Base-by-base conservation (phyloP, 2,888 invertebrate genomes). In the Drosophila silvestris region DNA sequence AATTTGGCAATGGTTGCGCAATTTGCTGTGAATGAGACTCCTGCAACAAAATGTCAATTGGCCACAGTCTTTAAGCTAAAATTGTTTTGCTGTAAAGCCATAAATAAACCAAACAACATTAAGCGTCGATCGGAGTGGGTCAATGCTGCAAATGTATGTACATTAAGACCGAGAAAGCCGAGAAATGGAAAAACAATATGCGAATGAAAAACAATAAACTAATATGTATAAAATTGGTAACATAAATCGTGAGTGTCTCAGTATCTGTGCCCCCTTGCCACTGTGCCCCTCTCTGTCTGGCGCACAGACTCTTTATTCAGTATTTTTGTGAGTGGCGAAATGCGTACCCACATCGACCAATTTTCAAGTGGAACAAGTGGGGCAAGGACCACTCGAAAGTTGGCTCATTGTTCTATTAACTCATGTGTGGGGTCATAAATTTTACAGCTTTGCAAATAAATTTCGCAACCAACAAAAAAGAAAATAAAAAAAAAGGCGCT, bases 391-490 rank as follows among this genome's bases (percentile, higher is more conserved):
- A 63, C 85, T 83, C 50, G 52, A 69, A 70, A 51, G 47, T 66
- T 51, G 64, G 67, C 85, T 59, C 84, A 84, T 84, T 84, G 87
- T 84, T 87, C 89, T 82, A 89, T 84, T 84, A 84, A 84, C 83
- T 83, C 87, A 77, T 90, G 86, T 83, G 89, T 88, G 83, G 81
- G 57, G 80, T 83, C 81, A 86, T 86, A 86, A 88, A 90, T 86
- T 86, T 90, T 77, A 85, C 72, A 83, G 90, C 90, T 77, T 85
- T 85, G 79, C 77, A 83, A 90, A 86, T 85, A 90, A 88, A 88
- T 85, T 87, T 68, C 30, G 57, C 53, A 64, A 75, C 54, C 62
- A 28, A 35, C 52, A 64, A 51, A 53, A 52, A 52, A 9, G n/a
- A 22, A 44, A 22, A 47, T 7, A 47, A 22, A 54, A 51, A 54